Evolutionary conservation across 2,888 invertebrate species (phyloP).

Genomic region (Caenorhabditis sp.): DNA sequence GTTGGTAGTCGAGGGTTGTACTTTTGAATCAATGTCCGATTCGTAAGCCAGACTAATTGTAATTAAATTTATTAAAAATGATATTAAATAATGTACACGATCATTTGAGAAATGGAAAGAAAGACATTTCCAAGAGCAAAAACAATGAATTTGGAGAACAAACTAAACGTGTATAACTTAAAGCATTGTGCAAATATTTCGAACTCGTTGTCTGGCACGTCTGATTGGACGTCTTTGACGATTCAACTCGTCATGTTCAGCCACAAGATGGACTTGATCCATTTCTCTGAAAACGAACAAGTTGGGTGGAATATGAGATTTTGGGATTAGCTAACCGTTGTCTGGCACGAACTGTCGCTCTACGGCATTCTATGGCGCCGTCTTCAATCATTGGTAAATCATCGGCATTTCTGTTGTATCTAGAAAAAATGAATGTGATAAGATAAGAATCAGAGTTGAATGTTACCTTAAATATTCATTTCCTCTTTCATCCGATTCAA

Average conservation of each 20-base stretch:
- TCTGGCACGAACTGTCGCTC: constrained; percentile 45
- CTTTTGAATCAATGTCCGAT: too few relatives aligned
- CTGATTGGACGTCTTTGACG: constrained; percentile 53
- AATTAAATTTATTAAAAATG: not conserved
- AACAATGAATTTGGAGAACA: not conserved
- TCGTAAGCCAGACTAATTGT: too few relatives aligned
- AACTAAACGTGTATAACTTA: constrained; percentile 14
- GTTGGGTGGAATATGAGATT: not conserved
- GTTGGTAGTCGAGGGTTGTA: too few relatives aligned
- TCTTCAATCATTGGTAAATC: constrained; percentile 60
- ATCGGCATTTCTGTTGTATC: constrained; percentile 26
- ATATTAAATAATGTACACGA: not conserved
- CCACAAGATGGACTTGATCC: constrained; percentile 37
- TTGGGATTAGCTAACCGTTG: constrained; percentile 11
- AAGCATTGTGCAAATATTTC: constrained; percentile 67
- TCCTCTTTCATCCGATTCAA: constrained; percentile 45
- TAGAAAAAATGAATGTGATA: constrained; percentile 2
- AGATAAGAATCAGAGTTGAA: too few relatives aligned
- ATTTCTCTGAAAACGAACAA: constrained; percentile 36
- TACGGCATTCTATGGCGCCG: constrained; percentile 50
- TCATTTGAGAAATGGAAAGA: not conserved
- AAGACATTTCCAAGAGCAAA: constrained; percentile 2
- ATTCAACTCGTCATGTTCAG: constrained; percentile 43
- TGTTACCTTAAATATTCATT: constrained; percentile 47
- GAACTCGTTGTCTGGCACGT: constrained; percentile 62